Percentiles rank a stretch among this genome's conserved stretches.
Evolutionary conservation across 2,113 vertebrate genomes (phyloP).

Genomic region (Theropithecus gelada): DNA sequence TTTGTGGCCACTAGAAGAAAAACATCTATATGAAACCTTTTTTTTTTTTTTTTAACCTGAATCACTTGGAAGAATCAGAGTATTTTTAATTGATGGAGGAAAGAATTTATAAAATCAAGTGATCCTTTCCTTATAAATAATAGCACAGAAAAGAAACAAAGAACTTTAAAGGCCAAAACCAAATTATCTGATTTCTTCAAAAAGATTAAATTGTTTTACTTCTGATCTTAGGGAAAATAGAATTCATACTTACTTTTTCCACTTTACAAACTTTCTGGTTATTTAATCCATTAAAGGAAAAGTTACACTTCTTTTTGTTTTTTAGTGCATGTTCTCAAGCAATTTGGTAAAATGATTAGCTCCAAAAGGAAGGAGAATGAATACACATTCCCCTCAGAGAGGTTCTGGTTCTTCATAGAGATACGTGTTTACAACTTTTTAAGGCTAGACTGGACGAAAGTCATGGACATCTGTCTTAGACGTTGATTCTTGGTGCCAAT

Average conservation of each 20-base stretch:
- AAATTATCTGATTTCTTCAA: not conserved
- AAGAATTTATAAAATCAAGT: conserved; percentile 20
- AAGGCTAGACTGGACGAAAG: not conserved
- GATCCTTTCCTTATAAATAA: not conserved
- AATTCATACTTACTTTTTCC: not conserved
- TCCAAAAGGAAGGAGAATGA: not conserved
- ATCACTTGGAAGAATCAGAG: not conserved
- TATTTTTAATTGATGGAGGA: not conserved
- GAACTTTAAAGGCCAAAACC: not conserved
- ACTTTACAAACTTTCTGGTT: conserved; percentile 13
- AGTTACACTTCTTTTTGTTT: not conserved
- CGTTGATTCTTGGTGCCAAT: not conserved
- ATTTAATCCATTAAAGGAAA: not conserved
- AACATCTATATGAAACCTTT: not conserved
- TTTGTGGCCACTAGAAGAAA: not conserved
- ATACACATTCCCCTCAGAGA: not conserved
- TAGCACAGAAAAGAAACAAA: conserved; percentile 34
- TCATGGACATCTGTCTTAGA: not conserved
- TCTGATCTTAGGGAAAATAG: not conserved
- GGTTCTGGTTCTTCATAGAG: not conserved
- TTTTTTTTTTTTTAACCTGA: not conserved
- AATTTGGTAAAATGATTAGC: not conserved
- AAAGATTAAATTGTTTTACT: conserved; percentile 14
- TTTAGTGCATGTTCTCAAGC: not conserved
- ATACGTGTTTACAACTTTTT: not conserved